Percentiles rank a stretch among this genome's conserved stretches.
Evolutionary conservation across 2,113 vertebrate genomes (phyloP).

Genomic region (Chiloscyllium plagiosum): DNA sequence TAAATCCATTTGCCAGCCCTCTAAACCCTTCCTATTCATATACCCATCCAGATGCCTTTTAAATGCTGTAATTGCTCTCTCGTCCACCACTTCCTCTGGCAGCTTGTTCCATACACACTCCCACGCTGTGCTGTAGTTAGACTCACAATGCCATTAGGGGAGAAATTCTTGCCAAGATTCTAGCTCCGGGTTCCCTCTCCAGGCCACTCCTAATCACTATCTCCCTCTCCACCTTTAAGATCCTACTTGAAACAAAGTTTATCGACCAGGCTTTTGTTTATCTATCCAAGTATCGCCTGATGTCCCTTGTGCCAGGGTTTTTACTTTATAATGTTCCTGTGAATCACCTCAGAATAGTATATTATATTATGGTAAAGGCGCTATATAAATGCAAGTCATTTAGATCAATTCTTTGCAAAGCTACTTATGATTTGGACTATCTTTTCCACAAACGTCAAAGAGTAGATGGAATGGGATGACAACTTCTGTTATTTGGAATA

Average conservation of each 20-base stretch:
- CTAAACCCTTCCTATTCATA: too few relatives aligned
- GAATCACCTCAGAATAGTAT: background rate
- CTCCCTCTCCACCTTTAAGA: background rate
- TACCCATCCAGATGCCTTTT: too few relatives aligned
- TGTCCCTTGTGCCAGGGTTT: background rate
- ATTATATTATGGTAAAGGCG: background rate
- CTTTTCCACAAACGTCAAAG: background rate
- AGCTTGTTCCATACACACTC: too few relatives aligned
- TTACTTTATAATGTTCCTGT: background rate
- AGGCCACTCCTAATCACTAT: background rate
- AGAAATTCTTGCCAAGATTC: background rate
- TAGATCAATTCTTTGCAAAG: background rate
- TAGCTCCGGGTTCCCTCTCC: background rate
- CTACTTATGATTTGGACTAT: background rate
- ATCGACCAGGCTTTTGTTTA: background rate
- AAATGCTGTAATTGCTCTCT: too few relatives aligned
- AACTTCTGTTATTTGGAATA: background rate
- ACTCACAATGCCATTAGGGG: too few relatives aligned
- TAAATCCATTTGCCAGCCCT: too few relatives aligned
- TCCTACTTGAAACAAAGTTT: background rate
- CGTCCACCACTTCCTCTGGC: too few relatives aligned
- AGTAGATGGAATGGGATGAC: background rate
- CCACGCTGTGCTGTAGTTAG: too few relatives aligned
- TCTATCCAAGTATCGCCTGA: background rate
- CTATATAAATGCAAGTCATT: background rate